Conservation (phyloP, 2,113 vertebrate genomes). For the Haemorhous mexicanus region DNA sequence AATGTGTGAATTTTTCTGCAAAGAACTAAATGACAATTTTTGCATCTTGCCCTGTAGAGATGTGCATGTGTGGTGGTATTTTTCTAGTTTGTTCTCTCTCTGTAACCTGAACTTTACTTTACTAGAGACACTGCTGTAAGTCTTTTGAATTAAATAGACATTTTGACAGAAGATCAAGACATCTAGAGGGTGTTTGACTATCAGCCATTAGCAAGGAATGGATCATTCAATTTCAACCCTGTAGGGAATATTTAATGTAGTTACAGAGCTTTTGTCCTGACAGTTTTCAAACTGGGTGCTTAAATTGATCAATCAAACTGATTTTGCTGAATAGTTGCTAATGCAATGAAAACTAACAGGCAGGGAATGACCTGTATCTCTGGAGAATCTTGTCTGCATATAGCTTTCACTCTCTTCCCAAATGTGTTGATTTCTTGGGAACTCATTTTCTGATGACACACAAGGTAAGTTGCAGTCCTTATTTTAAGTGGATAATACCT, state of each 20-base stretch:
- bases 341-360: not conserved
- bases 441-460: not conserved
- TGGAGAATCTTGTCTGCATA: not conserved
- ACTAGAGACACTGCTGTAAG: not conserved
- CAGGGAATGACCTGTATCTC: not conserved
- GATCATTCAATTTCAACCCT: slow-evolving; percentile 22
- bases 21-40: not conserved
- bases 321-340: not conserved
- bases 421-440: not conserved
- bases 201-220: not conserved
- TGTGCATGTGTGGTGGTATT: not conserved
- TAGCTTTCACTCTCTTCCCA: not conserved
- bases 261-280: slow-evolving; percentile 3
- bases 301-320: slow-evolving; percentile 20
- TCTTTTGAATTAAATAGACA: not conserved
- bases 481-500: not conserved
- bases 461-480: not conserved
- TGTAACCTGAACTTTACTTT: not conserved
- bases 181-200: not conserved
- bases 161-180: slow-evolving; percentile 42
- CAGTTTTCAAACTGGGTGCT: not conserved
- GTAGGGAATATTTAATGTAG: not conserved
- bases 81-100: not conserved
- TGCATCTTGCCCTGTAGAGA: not conserved
- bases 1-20: not conserved